Conservation (phyloP, 2,888 invertebrate genomes). For the Ceriagrion tenellum region DNA sequence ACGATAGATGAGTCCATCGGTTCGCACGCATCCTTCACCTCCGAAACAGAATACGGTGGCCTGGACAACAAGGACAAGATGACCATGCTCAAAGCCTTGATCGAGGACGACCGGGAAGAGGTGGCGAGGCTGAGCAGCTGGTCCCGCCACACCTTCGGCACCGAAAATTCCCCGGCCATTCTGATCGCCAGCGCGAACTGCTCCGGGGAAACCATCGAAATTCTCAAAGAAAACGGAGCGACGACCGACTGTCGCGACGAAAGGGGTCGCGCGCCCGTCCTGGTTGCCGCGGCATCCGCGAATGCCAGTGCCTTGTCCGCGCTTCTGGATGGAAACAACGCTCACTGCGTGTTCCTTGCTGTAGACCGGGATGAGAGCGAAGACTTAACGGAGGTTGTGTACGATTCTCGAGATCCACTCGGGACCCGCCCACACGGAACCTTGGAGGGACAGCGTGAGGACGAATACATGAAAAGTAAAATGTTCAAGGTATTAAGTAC, state of each 20-base stretch:
- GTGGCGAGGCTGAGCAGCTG: not conserved
- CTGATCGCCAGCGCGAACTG: slow-evolving; percentile 2
- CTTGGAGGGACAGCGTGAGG: not conserved
- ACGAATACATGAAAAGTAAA: not conserved
- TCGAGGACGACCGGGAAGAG: not conserved
- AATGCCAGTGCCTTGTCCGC: slow-evolving; percentile 79
- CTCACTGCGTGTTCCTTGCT: not conserved
- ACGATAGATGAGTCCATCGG: not conserved
- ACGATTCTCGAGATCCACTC: not conserved
- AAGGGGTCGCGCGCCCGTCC: not conserved
- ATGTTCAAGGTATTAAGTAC: not conserved
- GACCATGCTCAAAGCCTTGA: not conserved
- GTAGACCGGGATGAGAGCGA: not conserved
- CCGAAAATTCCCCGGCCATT: not conserved
- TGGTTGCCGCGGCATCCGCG: slow-evolving; percentile 32
- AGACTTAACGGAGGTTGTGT: not conserved
- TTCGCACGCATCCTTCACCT: not conserved
- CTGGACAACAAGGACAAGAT: not conserved
- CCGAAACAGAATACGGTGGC: no score
- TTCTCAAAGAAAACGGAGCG: not conserved
- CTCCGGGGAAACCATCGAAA: not conserved
- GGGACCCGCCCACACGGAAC: no score
- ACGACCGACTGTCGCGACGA: not conserved
- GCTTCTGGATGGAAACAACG: not conserved
- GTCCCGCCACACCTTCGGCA: not conserved